Evolutionary conservation across 2,797 vertebrate species (phyloP).

Genomic region (Hipposideros larvatus): DNA sequence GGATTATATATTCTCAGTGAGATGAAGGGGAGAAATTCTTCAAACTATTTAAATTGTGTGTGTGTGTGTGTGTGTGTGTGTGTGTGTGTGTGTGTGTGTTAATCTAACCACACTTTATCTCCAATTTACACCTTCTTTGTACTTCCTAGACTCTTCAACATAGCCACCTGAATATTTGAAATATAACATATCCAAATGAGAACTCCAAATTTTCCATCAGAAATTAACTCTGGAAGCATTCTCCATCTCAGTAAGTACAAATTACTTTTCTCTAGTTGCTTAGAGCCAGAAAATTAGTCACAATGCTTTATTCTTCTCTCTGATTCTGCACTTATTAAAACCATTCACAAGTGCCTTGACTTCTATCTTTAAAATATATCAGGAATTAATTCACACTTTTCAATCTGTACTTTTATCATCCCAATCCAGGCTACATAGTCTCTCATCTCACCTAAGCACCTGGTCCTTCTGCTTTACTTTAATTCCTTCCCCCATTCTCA

Average conservation of each 20-base stretch:
- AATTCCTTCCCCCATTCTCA: neutral
- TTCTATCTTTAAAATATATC: constrained; percentile 29
- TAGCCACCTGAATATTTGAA: neutral
- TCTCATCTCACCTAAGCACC: neutral
- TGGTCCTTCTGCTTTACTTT: neutral
- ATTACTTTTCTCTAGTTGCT: neutral
- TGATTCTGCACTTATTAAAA: constrained; percentile 29
- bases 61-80: neutral
- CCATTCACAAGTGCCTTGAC: neutral
- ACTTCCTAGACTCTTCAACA: neutral
- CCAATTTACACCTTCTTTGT: neutral
- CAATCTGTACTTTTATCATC: neutral
- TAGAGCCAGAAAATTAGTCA: neutral
- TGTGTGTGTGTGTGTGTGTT: neutral
- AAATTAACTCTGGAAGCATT: neutral
- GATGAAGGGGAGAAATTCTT: neutral
- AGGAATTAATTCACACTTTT: neutral
- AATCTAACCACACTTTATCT: neutral
- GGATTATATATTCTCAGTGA: neutral
- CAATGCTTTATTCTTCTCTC: constrained; percentile 37
- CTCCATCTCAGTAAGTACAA: neutral
- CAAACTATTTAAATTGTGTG: neutral
- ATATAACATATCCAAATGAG: neutral
- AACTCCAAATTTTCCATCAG: neutral
- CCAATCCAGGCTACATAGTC: neutral